A percentile compares a stretch with the other conserved stretches of the same genome.
Evolutionary conservation across 2,888 invertebrate species (phyloP).

Genomic region (Cataglyphis rosenhaueri): DNA sequence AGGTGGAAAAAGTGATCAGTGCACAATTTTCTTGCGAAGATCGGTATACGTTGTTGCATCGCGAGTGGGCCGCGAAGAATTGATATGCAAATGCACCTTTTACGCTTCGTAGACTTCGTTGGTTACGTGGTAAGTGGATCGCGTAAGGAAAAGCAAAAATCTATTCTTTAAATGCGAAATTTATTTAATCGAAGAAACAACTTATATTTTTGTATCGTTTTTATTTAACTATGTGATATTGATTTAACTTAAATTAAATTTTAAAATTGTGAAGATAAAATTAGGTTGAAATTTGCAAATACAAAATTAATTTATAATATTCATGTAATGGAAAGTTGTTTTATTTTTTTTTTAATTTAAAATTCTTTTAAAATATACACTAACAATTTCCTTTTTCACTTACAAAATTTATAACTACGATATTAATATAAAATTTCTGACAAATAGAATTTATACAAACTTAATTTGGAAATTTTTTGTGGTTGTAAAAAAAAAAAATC

Average conservation of each 20-base stretch:
- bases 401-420: not conserved
- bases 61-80: conserved; percentile 69
- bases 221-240: not conserved
- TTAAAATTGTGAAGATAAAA: not conserved
- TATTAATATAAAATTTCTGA: not conserved
- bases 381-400: not conserved
- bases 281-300: not conserved
- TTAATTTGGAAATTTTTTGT: not conserved
- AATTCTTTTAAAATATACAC: not conserved
- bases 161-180: not conserved
- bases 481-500: not conserved
- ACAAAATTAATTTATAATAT: conserved; percentile 19
- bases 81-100: conserved; percentile 74
- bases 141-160: not conserved
- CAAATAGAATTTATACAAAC: not conserved
- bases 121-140: conserved; percentile 55
- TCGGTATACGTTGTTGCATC: conserved; percentile 63
- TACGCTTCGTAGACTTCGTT: conserved; percentile 47
- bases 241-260: not conserved
- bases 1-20: conserved; percentile 61
- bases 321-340: not conserved
- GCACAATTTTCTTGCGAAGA: conserved; percentile 58
- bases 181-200: not conserved
- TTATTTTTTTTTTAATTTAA: not conserved
- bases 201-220: not conserved